Conservation (phyloP, 2,797 vertebrate genomes). For the Zalophus californianus region DNA sequence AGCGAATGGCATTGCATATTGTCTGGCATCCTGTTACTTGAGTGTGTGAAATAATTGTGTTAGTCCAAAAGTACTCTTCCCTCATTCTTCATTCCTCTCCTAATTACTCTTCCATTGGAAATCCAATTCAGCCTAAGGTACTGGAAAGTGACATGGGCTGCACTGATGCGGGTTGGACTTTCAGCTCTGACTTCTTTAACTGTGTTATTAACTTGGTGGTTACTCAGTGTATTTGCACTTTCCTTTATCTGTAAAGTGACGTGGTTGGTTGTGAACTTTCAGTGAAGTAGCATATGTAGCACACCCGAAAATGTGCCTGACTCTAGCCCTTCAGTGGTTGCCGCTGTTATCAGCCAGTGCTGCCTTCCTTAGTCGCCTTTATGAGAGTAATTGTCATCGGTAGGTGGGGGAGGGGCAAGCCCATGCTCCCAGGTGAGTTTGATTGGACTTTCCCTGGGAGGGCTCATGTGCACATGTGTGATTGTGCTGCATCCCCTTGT, state of each 20-base stretch:
- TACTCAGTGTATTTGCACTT: neutral
- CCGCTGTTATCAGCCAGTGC: neutral
- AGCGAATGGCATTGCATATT: too few species aligned
- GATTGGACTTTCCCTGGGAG: neutral
- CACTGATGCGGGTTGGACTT: neutral
- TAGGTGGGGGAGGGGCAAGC: neutral
- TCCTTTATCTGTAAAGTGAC: neutral
- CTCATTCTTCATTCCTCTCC: neutral
- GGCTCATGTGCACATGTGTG: rapidly evolving
- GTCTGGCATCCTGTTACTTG: neutral
- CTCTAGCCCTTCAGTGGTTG: neutral
- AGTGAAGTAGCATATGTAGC: neutral
- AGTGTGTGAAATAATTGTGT: neutral
- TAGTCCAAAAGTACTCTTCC: neutral
- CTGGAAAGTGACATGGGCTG: neutral
- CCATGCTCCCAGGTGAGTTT: neutral
- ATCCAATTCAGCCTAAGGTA: neutral
- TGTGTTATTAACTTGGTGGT: neutral
- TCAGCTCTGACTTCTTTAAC: neutral
- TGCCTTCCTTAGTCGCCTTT: neutral
- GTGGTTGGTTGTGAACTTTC: neutral
- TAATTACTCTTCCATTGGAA: neutral
- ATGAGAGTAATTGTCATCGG: too few species aligned
- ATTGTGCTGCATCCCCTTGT: rapidly evolving
- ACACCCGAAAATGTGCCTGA: neutral